phyloP scores from a whole-genome alignment of 1,140 invertebrate genomes.

The Anoplolepis gracilipes region DNA sequence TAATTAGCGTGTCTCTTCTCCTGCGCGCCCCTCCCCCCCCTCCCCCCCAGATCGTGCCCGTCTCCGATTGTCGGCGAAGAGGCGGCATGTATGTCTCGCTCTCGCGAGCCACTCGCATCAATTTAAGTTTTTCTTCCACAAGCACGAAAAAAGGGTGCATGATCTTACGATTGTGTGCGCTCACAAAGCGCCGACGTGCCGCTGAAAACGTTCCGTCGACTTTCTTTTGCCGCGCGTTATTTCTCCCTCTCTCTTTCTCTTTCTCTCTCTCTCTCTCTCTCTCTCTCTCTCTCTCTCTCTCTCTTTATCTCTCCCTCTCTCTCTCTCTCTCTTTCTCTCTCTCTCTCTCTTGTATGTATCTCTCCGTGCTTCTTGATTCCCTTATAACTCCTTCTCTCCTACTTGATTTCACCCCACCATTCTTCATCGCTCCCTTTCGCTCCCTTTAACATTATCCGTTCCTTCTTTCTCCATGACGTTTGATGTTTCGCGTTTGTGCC shows the following conservation, averaged over 20 bases:
- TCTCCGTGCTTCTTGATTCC: slow-evolving; percentile 59
- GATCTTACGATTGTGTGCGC: slow-evolving; percentile 83
- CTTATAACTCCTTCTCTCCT: slow-evolving; percentile 64
- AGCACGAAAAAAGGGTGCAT: slow-evolving; percentile 79
- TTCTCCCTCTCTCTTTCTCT: slow-evolving; percentile 53
- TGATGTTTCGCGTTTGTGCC: slow-evolving; percentile 79
- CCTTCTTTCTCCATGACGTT: slow-evolving; percentile 76
- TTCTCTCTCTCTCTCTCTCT: slow-evolving; percentile 46
- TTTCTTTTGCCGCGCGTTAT: slow-evolving; percentile 72
- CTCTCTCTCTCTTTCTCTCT: slow-evolving; percentile 44
- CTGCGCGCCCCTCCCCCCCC: slow-evolving; percentile 34
- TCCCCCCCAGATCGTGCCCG: slow-evolving; percentile 44
- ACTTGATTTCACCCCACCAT: slow-evolving; percentile 60
- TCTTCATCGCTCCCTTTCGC: slow-evolving; percentile 47
- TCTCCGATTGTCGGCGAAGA: slow-evolving; percentile 52
- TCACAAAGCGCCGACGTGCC: slow-evolving; percentile 83
- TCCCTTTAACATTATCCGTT: slow-evolving; percentile 59
- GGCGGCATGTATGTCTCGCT: slow-evolving; percentile 64
- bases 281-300: slow-evolving; percentile 44
- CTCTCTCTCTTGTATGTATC: slow-evolving; percentile 2
- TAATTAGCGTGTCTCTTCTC: slow-evolving; percentile 65
- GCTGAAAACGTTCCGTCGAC: slow-evolving; percentile 80
- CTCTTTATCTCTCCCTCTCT: slow-evolving; percentile 59
- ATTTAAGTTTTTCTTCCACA: slow-evolving; percentile 81
- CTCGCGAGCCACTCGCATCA: slow-evolving; percentile 79